A percentile compares a stretch with the other conserved stretches of the same genome.
Conservation (phyloP, 2,113 vertebrate species). For the Hemibagrus wyckioides region DNA sequence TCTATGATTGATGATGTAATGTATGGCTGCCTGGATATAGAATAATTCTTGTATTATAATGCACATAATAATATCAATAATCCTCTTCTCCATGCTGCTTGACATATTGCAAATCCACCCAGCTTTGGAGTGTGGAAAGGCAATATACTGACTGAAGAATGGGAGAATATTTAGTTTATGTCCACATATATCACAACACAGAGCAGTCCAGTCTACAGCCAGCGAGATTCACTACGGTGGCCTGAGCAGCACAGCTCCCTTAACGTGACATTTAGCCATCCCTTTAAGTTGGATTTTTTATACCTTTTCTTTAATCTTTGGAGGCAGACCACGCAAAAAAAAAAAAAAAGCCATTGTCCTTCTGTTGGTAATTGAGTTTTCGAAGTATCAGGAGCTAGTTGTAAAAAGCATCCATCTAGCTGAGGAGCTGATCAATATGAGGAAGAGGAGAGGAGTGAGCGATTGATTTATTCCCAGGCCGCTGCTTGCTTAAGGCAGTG, state of each 20-base stretch:
- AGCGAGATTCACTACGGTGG: conserved; percentile 24
- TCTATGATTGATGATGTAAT: conserved; percentile 32
- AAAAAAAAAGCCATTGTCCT: conserved; percentile 40
- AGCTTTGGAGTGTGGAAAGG: conserved; percentile 40
- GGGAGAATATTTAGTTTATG: conserved; percentile 46
- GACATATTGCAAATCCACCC: conserved; percentile 44
- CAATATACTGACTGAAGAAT: conserved; percentile 51
- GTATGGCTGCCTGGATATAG: conserved; percentile 36
- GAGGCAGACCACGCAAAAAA: conserved; percentile 34
- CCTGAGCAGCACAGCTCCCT: conserved; percentile 22
- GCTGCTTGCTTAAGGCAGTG: conserved; percentile 27
- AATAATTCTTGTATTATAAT: conserved; percentile 48
- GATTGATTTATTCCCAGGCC: conserved; percentile 64
- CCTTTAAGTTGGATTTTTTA: conserved; percentile 43
- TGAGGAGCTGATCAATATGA: conserved; percentile 68
- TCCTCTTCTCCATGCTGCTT: conserved; percentile 37
- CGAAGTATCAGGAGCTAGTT: conserved; percentile 50
- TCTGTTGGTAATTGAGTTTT: conserved; percentile 61
- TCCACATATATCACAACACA: conserved; percentile 48
- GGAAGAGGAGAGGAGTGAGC: conserved; percentile 59
- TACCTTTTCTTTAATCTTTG: conserved; percentile 27
- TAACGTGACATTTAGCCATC: conserved; percentile 46
- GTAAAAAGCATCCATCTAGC: conserved; percentile 67
- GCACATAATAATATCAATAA: conserved; percentile 52
- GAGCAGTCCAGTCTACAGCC: conserved; percentile 41